Conservation (phyloP, 2,797 vertebrate genomes). For the Micropoecilia bifurca region DNA sequence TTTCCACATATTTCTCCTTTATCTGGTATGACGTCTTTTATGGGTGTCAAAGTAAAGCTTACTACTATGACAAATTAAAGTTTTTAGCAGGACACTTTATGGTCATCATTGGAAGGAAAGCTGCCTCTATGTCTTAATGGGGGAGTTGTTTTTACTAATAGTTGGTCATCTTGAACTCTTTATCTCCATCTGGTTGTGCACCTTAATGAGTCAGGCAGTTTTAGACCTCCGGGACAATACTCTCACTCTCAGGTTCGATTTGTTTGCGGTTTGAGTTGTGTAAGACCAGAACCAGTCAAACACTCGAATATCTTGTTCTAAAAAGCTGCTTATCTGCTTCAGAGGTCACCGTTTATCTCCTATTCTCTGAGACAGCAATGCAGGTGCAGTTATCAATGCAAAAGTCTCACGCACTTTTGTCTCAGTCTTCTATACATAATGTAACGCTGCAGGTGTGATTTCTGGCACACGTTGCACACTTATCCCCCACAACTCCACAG, state of each 20-base stretch:
- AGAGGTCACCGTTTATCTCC: constrained; percentile 61
- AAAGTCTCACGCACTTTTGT: constrained; percentile 36
- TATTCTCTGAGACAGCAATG: constrained; percentile 44
- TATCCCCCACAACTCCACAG: constrained; percentile 13
- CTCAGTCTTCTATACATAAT: constrained; percentile 23
- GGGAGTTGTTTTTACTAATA: not conserved
- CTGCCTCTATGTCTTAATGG: not conserved
- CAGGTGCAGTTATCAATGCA: not conserved
- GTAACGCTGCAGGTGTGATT: constrained; percentile 1
- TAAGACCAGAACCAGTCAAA: constrained; percentile 12
- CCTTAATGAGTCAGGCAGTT: not conserved
- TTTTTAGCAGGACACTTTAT: not conserved
- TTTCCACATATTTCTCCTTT: not conserved
- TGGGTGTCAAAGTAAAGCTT: not conserved
- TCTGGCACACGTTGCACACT: constrained; percentile 21
- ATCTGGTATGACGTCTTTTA: not conserved
- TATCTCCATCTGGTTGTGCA: not conserved
- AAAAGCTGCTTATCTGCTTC: constrained; percentile 57
- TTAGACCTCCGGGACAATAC: not conserved
- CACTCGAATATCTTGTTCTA: constrained; percentile 20
- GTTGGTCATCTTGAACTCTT: constrained; percentile 4
- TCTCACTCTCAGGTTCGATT: constrained; percentile 15
- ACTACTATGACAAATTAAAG: too few species aligned
- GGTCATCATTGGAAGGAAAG: not conserved
- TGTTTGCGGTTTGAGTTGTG: constrained; percentile 42